Evolutionary conservation across 53 echinoderm and acorn worm species (phyloP).

Genomic region (Antedon mediterranea): DNA sequence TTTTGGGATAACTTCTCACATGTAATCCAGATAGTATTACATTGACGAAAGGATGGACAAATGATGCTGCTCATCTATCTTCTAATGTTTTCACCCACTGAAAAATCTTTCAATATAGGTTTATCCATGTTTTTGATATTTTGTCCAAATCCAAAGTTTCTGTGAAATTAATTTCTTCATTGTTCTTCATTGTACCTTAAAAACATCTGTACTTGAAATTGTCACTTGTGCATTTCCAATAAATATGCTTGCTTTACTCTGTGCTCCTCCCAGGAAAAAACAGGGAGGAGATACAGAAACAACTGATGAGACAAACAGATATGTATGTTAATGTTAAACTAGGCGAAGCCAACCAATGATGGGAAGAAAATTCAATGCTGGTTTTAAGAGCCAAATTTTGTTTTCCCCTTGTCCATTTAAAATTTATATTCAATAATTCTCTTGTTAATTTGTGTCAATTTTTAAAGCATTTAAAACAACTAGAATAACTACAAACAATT

Average conservation of each 20-base stretch:
- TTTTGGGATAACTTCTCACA: no score
- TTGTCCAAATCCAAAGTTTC: neutral
- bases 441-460: no score
- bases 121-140: neutral
- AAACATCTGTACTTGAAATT: neutral
- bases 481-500: no score
- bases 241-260: neutral
- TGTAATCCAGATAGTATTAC: neutral
- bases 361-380: neutral
- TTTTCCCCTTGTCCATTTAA: no score
- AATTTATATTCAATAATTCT: no score
- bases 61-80: neutral
- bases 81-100: neutral
- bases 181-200: neutral
- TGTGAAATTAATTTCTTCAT: neutral
- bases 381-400: neutral
- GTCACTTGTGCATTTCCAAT: neutral
- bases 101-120: neutral
- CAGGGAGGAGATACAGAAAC: neutral
- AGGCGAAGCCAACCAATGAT: neutral
- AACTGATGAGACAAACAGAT: neutral
- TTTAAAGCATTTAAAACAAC: no score
- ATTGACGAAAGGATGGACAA: neutral
- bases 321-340: neutral
- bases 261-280: neutral